Evolutionary conservation across 2,797 vertebrate genomes (phyloP).

Genomic region (Leptatherina wallacei): DNA sequence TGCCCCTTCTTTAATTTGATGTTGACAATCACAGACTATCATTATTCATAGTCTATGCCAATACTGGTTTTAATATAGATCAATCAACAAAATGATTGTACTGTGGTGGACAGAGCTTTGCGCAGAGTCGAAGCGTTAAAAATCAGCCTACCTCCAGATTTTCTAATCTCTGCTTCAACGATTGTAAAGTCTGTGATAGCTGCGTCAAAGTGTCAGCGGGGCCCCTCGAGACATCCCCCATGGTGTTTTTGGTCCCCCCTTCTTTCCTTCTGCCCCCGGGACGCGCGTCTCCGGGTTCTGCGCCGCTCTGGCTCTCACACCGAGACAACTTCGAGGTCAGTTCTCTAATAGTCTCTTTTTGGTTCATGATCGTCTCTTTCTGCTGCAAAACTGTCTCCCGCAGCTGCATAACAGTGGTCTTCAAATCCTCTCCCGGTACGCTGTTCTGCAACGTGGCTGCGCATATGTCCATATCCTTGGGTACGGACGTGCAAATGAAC

Average conservation of each 20-base stretch:
- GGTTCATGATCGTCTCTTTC: constrained; percentile 96
- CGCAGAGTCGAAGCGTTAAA: constrained; percentile 27
- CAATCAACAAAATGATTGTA: background rate
- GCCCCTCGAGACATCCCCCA: constrained; percentile 94
- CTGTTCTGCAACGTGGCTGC: constrained; percentile 89
- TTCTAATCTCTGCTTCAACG: constrained; percentile 93
- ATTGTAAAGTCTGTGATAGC: constrained; percentile 95
- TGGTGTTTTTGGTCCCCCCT: constrained; percentile 89
- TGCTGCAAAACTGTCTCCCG: constrained; percentile 96
- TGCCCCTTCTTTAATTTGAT: background rate
- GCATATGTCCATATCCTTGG: constrained; percentile 95
- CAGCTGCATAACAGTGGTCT: constrained; percentile 92
- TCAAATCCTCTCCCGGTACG: constrained; percentile 90
- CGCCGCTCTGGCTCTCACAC: constrained; percentile 92
- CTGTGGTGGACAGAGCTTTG: constrained; percentile 8
- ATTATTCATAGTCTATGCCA: too few species aligned
- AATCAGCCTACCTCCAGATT: constrained; percentile 90
- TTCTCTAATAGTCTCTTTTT: constrained; percentile 95
- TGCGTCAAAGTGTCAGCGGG: constrained; percentile 93
- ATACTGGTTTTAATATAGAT: background rate
- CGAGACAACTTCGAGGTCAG: constrained; percentile 93
- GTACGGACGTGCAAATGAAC: constrained; percentile 97
- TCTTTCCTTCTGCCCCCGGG: constrained; percentile 86
- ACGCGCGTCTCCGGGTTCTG: constrained; percentile 85
- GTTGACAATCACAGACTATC: background rate